Evolutionary conservation across 1,140 invertebrate genomes (phyloP).

Genomic region (Myzus persicae): DNA sequence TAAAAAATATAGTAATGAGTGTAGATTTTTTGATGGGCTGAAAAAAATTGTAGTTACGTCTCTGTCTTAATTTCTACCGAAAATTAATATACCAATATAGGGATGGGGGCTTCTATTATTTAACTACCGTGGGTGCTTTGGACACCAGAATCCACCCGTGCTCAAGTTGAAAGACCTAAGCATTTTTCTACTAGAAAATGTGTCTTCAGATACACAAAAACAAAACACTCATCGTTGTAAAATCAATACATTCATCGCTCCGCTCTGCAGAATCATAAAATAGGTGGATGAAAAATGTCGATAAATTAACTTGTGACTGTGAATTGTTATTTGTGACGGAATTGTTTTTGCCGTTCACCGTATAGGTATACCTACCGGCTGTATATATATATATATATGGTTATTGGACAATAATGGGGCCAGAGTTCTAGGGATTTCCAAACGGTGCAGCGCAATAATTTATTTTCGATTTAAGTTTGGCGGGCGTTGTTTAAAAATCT

Average conservation of each 20-base stretch:
- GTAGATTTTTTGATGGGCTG: too few relatives aligned
- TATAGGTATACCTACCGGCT: too few relatives aligned
- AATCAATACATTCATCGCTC: neutral
- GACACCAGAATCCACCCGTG: too few relatives aligned
- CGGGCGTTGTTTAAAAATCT: constrained; percentile 6
- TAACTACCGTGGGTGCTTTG: too few relatives aligned
- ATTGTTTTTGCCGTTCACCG: neutral
- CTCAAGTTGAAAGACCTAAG: neutral
- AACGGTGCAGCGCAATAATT: constrained; percentile 14
- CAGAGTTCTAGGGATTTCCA: neutral
- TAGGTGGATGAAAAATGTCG: neutral
- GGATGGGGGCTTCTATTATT: too few relatives aligned
- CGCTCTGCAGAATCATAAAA: neutral
- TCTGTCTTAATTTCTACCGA: too few relatives aligned
- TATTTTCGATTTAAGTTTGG: constrained; percentile 12
- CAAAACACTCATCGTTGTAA: neutral
- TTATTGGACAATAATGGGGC: neutral
- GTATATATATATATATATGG: neutral
- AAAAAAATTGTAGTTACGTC: too few relatives aligned
- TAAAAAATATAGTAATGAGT: too few relatives aligned
- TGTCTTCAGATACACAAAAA: neutral
- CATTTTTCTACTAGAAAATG: neutral
- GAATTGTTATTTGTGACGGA: neutral
- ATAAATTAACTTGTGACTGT: neutral
- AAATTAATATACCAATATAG: too few relatives aligned